These are phyloP conservation scores for Tenthredo scrophulariae DNA, from an alignment of 2,888 invertebrate genomes.

Conservation along the genomic window DNA sequence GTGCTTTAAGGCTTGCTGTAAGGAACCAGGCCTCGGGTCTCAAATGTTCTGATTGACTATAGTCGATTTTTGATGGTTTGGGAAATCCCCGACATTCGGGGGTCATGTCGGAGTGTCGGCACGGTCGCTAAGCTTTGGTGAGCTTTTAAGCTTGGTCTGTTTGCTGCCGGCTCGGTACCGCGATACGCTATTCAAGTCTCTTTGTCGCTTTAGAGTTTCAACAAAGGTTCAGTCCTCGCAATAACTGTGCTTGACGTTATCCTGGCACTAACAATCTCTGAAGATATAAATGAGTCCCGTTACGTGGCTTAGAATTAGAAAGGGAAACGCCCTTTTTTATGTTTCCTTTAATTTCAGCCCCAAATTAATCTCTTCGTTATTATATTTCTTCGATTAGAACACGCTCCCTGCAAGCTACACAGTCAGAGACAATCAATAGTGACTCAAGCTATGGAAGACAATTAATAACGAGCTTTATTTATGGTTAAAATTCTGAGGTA, in stretches of 20 bases:
- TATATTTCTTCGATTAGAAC: not conserved
- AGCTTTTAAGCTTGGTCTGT: conserved; percentile 52
- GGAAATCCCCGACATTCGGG: not conserved
- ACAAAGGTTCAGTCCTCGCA: conserved; percentile 14
- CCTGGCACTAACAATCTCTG: not conserved
- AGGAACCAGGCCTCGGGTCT: not conserved
- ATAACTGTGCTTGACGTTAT: conserved; percentile 21
- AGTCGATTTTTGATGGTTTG: conserved; percentile 7
- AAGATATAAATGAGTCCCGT: not conserved
- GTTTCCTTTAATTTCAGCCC: not conserved
- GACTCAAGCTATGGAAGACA: not conserved
- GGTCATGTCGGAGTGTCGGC: conserved; percentile 23
- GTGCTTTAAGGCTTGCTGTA: not conserved
- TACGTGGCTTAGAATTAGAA: too few relatives aligned
- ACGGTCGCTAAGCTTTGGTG: conserved; percentile 38
- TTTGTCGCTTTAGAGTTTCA: conserved; percentile 32
- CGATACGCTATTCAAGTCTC: conserved; percentile 39
- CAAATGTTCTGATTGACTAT: not conserved
- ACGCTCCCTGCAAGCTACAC: not conserved
- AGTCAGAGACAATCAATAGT: not conserved
- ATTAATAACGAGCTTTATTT: not conserved
- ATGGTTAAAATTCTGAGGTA: not conserved
- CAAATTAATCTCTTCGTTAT: not conserved
- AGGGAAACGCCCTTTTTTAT: not conserved
- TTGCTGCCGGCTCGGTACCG: conserved; percentile 22